phyloP scores from a whole-genome alignment of 2,797 vertebrate genomes.

The Poecile montanus region DNA sequence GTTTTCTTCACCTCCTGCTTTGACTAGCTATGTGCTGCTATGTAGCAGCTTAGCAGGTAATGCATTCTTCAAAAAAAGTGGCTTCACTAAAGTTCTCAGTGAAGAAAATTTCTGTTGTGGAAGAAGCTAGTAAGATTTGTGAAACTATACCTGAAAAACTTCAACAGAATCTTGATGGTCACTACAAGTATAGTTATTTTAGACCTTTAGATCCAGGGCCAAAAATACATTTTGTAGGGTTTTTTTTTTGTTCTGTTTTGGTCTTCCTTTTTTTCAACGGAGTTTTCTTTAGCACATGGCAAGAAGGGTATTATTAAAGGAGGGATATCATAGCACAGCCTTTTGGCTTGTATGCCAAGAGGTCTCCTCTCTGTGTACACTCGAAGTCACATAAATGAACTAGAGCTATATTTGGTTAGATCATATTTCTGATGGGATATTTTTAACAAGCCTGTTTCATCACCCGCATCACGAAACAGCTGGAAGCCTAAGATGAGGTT shows the following conservation, averaged over 20 bases:
- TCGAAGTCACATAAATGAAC: conserved; percentile 18
- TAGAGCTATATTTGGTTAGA: neutral
- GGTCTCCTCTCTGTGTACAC: conserved; percentile 15
- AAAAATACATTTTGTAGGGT: neutral
- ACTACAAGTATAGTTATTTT: neutral
- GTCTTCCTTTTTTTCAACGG: neutral
- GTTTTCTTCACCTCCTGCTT: neutral
- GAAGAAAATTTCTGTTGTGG: neutral
- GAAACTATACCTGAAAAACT: neutral
- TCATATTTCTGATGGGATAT: conserved; percentile 34
- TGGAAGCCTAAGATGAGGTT: neutral
- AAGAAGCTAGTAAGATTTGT: neutral
- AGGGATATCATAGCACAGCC: conserved; percentile 1
- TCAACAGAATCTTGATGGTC: neutral
- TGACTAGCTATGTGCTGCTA: neutral
- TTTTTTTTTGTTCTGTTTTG: neutral
- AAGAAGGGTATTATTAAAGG: conserved; percentile 50
- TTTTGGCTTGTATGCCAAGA: conserved; percentile 22
- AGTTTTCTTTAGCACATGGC: conserved; percentile 22
- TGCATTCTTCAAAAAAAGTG: neutral
- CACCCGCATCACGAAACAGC: neutral
- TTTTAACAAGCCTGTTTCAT: conserved; percentile 54
- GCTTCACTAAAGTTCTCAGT: neutral
- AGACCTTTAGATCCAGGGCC: neutral
- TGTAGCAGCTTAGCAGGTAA: neutral